Conservation (phyloP, 1,140 invertebrate species). For the Cataglyphis hispanica region DNA sequence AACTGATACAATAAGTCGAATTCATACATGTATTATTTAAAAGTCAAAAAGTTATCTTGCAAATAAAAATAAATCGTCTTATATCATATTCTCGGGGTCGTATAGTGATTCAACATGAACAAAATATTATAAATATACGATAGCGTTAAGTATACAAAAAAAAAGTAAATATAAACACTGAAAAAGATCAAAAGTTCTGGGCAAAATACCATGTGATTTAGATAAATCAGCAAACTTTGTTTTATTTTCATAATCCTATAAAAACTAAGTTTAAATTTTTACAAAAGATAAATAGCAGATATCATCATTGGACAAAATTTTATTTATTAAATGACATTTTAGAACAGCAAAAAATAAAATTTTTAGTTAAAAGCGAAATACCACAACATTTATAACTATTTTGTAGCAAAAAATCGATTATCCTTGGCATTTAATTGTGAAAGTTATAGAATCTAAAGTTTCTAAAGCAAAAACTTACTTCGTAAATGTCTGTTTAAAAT, state of each 20-base stretch:
- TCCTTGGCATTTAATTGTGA: neutral
- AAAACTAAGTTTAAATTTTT: neutral
- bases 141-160: neutral
- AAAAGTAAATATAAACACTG: neutral
- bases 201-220: neutral
- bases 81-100: too few species aligned
- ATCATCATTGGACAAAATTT: neutral
- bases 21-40: neutral
- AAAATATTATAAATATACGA: neutral
- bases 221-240: neutral
- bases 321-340: neutral
- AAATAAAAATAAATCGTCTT: neutral
- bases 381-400: neutral
- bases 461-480: neutral
- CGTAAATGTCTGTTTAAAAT: neutral
- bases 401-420: neutral
- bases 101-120: too few species aligned
- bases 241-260: neutral
- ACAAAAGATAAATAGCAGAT: neutral
- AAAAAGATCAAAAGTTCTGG: neutral
- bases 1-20: neutral
- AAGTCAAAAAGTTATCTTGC: neutral
- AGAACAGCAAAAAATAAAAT: neutral
- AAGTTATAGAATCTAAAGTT: neutral
- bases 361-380: neutral